phyloP scores from a whole-genome alignment of 2,113 vertebrate species.

The Maccullochella peelii region DNA sequence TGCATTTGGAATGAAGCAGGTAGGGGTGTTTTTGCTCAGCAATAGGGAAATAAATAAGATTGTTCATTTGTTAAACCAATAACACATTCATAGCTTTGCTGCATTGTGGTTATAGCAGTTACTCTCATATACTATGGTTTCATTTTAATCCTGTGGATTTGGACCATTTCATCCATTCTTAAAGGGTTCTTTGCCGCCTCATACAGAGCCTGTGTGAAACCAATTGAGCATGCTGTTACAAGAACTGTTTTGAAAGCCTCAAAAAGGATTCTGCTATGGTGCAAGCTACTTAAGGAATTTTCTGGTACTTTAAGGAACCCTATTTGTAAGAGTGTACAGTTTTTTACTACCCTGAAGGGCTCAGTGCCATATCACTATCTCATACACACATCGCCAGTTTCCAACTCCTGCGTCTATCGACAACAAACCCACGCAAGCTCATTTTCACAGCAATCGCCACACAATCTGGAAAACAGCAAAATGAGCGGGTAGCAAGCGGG shows the following conservation, averaged over 20 bases:
- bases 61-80: not conserved
- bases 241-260: constrained; percentile 26
- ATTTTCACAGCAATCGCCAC: constrained; percentile 51
- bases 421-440: constrained; percentile 44
- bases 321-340: not conserved
- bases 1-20: constrained; percentile 5
- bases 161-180: constrained; percentile 32
- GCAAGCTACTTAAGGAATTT: constrained; percentile 23
- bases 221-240: constrained; percentile 17
- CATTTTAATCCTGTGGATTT: constrained; percentile 47
- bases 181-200: constrained; percentile 17
- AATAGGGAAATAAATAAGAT: not conserved
- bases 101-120: not conserved
- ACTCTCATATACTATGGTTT: constrained; percentile 21
- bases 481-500: constrained; percentile 15
- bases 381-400: constrained; percentile 11
- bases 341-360: constrained; percentile 14
- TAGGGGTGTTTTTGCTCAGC: not conserved
- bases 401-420: constrained; percentile 4
- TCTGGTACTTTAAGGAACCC: constrained; percentile 17
- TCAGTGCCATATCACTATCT: constrained; percentile 23
- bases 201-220: constrained; percentile 18
- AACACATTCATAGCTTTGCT: not conserved
- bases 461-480: constrained; percentile 45
- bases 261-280: constrained; percentile 9